A percentile compares a stretch with the other conserved stretches of the same genome.
Conservation (phyloP, 2,888 invertebrate species). For the Agelastica alni region DNA sequence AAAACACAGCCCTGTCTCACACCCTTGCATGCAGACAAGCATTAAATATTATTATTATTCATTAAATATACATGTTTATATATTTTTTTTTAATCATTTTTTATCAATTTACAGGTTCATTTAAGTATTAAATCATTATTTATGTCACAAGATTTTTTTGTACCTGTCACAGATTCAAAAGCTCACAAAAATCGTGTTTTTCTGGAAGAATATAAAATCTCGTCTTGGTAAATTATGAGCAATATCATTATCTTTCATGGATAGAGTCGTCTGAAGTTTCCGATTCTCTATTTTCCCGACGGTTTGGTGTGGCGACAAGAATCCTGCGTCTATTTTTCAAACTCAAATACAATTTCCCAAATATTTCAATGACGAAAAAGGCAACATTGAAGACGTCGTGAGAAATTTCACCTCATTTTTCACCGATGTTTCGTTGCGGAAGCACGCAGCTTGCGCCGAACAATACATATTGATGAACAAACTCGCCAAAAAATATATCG, state of each 20-base stretch:
- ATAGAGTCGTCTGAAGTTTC: slow-evolving; percentile 17
- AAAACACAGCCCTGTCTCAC: too few species aligned
- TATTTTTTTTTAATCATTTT: too few species aligned
- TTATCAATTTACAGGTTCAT: too few species aligned
- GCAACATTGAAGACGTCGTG: slow-evolving; percentile 14
- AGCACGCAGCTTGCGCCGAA: too few species aligned
- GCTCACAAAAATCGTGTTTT: background rate
- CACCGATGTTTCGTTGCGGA: background rate
- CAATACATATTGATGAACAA: too few species aligned
- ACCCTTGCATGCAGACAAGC: too few species aligned
- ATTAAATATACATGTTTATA: too few species aligned
- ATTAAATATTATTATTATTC: too few species aligned
- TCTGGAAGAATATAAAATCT: slow-evolving; percentile 13
- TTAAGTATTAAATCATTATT: too few species aligned
- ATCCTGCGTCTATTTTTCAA: slow-evolving; percentile 22
- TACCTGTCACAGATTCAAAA: background rate
- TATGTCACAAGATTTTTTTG: too few species aligned
- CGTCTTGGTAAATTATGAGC: slow-evolving; percentile 21
- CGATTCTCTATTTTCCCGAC: slow-evolving; percentile 21
- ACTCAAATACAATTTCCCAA: slow-evolving; percentile 12
- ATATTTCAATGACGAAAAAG: slow-evolving; percentile 19
- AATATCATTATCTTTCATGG: slow-evolving; percentile 23
- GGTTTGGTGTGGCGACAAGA: slow-evolving; percentile 12
- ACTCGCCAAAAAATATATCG: too few species aligned
- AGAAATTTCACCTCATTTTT: slow-evolving; percentile 15